Base-by-base conservation (phyloP, 2,113 vertebrate species). In the Excalfactoria chinensis region DNA sequence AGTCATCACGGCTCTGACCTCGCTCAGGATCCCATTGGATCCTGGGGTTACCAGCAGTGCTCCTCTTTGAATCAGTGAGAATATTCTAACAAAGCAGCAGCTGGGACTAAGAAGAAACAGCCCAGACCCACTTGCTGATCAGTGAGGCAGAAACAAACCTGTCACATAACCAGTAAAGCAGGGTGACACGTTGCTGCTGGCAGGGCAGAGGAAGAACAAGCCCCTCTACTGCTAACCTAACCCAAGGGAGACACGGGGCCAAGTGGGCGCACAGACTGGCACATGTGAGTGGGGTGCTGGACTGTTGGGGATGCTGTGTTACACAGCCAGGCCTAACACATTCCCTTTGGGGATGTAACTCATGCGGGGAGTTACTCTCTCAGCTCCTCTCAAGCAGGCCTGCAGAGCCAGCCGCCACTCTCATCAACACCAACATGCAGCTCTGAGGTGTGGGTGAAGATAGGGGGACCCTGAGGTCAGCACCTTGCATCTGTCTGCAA, bases 221-320 rank as follows among this genome's bases (percentile, higher is more conserved):
- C 4, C 63, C 8, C 28, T 34, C 7, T 40, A 11, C 20, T 1
- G 4, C 56, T 32, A 34, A 9, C 13, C 25, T 7, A 15, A n/a
- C 11, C 22, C 0, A 4, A 34, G 74, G 25, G 23, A 3, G 1
- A 32, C 1, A 7, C 1, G 8, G 51, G 59, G 30, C 49, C 23
- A 49, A 26, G 35, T 11, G 2, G 43, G 60, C 7, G 2, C 76
- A 51, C 25, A 16, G 37, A 9, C 7, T 1, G 40, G 28, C 40
- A 15, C 8, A 2, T 30, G 19, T 20, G 18, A 28, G 41, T 43
- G 28, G 40, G 63, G 40, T 14, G 63, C 40, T 43, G 63, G 18
- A 32, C 32, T 43, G 43, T 15, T 43, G 8, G 63, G 62, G 40
- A 12, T 32, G 63, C 63, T 32, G 63, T 21, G 19, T 32, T 32